Percentiles rank a stretch among this genome's conserved stretches.
phyloP scores from a whole-genome alignment of 2,797 vertebrate genomes.

The Xyrichtys novacula region DNA sequence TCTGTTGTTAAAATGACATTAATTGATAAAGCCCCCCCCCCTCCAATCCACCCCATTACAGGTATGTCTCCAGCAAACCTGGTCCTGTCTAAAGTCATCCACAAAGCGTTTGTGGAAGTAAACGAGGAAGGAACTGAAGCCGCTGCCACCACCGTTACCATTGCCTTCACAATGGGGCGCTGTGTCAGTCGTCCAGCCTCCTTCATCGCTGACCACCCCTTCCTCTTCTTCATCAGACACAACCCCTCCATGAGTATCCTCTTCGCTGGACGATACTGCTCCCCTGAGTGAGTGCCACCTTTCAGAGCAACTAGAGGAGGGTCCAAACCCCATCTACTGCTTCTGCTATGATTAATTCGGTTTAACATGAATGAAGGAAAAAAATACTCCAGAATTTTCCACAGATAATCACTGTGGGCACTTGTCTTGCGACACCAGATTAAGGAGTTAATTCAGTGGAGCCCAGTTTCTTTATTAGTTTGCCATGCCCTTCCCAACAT shows the following conservation, averaged over 20 bases:
- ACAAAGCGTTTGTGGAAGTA: constrained; percentile 92
- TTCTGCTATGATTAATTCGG: neutral
- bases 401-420: no score
- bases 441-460: neutral
- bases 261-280: constrained; percentile 69
- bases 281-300: neutral
- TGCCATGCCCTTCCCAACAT: constrained; percentile 12
- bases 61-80: constrained; percentile 87
- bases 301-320: neutral
- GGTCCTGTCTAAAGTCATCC: constrained; percentile 88
- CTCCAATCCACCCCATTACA: constrained; percentile 44
- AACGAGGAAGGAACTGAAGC: constrained; percentile 94
- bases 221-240: constrained; percentile 93
- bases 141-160: constrained; percentile 84
- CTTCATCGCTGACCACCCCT: constrained; percentile 90
- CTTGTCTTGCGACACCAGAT: neutral
- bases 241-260: constrained; percentile 84
- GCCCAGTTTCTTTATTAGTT: neutral
- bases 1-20: no score
- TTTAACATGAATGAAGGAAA: neutral
- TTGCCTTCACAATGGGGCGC: constrained; percentile 72
- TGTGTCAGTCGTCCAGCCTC: constrained; percentile 4
- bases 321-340: neutral
- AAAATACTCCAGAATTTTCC: neutral
- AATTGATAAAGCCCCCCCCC: neutral